Evolutionary conservation across 2,113 vertebrate genomes (phyloP).

Genomic region (Engystomops pustulosus): DNA sequence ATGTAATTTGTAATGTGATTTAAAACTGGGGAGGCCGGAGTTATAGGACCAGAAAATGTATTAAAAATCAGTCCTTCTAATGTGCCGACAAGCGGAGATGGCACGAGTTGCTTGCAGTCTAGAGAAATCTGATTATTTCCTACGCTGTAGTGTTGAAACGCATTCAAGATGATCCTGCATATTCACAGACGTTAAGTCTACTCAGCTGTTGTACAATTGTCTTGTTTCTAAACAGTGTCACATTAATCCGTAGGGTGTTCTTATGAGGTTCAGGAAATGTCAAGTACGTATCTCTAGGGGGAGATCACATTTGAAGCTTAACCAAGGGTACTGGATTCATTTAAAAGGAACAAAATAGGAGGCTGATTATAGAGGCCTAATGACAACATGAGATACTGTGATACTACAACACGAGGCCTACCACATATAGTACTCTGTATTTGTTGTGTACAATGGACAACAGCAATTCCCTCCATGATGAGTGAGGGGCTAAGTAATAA

Average conservation of each 20-base stretch:
- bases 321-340: neutral
- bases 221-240: conserved; percentile 42
- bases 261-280: conserved; percentile 48
- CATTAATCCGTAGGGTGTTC: conserved; percentile 49
- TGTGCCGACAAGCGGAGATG: conserved; percentile 2
- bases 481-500: neutral
- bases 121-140: conserved; percentile 27
- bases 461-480: neutral
- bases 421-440: neutral
- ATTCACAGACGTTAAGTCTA: conserved; percentile 26
- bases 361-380: conserved; percentile 7
- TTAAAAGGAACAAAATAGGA: neutral
- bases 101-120: conserved; percentile 13
- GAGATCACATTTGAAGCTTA: conserved; percentile 38
- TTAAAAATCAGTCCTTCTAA: conserved; percentile 39
- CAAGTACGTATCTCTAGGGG: conserved; percentile 35
- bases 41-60: conserved; percentile 43
- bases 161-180: conserved; percentile 19
- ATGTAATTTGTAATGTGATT: conserved; percentile 50
- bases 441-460: neutral
- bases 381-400: neutral
- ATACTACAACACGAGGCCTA: neutral
- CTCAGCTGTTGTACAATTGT: conserved; percentile 32
- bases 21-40: conserved; percentile 30
- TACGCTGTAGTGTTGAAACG: conserved; percentile 22